Conservation (phyloP, 2,888 invertebrate species). For the Oxyteleia sp. region DNA sequence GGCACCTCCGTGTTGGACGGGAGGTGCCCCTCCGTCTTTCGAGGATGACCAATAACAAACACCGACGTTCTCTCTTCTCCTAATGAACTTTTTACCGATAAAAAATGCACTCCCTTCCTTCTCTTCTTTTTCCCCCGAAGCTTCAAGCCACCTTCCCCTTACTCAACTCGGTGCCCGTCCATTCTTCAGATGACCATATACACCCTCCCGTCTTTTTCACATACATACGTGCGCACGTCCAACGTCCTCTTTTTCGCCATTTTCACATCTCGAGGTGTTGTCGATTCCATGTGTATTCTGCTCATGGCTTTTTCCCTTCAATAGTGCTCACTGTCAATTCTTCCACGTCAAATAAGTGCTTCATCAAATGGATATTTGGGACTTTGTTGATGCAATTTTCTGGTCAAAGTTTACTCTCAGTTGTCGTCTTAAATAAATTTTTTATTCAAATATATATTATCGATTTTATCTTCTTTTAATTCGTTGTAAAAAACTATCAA, state of each 20-base stretch:
- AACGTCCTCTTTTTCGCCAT: conserved; percentile 58
- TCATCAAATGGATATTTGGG: conserved; percentile 51
- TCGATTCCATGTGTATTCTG: conserved; percentile 68
- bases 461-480: neutral
- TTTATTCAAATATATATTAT: neutral
- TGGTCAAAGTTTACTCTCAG: conserved; percentile 7
- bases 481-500: too few relatives aligned
- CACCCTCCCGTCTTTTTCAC: conserved; percentile 55
- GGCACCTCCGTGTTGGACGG: conserved; percentile 84
- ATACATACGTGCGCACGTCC: conserved; percentile 43
- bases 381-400: conserved; percentile 38
- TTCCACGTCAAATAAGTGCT: conserved; percentile 55
- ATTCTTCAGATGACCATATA: conserved; percentile 70
- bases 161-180: conserved; percentile 72
- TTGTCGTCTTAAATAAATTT: neutral
- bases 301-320: conserved; percentile 66
- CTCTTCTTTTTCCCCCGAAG: conserved; percentile 72
- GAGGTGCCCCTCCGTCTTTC: conserved; percentile 81
- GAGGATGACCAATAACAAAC: conserved; percentile 87
- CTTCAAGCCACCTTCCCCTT: conserved; percentile 65
- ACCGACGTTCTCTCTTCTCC: conserved; percentile 84
- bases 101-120: conserved; percentile 86
- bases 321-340: conserved; percentile 57
- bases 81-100: conserved; percentile 88
- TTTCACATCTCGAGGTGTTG: conserved; percentile 64